Conservation (phyloP, 2,113 vertebrate species). For the Tringa solitaria region DNA sequence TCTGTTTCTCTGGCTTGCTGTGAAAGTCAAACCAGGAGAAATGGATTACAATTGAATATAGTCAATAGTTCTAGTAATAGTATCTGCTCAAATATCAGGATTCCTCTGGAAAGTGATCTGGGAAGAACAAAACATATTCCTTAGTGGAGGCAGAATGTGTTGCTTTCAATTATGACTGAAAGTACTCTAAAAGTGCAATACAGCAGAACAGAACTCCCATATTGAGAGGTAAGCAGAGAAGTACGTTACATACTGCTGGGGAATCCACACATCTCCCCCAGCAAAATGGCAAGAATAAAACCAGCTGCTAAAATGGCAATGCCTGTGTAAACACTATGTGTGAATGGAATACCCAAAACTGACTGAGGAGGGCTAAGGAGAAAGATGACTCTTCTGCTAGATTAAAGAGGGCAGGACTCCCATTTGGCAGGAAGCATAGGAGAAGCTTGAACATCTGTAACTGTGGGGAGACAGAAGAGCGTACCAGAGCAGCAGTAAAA, state of each 20-base stretch:
- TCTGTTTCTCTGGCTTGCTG: neutral
- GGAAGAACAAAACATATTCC: neutral
- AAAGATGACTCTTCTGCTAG: neutral
- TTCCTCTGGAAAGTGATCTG: neutral
- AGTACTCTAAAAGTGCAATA: neutral
- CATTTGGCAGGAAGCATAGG: neutral
- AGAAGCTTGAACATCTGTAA: neutral
- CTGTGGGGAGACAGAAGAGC: neutral
- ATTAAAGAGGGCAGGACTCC: neutral
- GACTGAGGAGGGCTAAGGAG: neutral
- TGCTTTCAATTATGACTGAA: neutral
- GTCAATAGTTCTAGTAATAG: neutral
- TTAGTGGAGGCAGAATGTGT: fast-evolving
- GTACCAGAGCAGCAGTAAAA: neutral
- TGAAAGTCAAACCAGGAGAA: neutral
- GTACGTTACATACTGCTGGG: neutral
- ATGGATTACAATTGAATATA: neutral
- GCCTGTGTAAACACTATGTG: neutral
- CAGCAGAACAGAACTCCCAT: neutral
- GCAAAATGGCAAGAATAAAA: neutral
- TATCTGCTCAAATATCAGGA: neutral
- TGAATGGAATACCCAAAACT: neutral
- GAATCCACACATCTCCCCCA: neutral
- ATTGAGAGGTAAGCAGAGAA: neutral
- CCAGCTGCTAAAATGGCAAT: neutral